Conservation (phyloP, 2,113 vertebrate genomes). For the Thamnaconus septentrionalis region DNA sequence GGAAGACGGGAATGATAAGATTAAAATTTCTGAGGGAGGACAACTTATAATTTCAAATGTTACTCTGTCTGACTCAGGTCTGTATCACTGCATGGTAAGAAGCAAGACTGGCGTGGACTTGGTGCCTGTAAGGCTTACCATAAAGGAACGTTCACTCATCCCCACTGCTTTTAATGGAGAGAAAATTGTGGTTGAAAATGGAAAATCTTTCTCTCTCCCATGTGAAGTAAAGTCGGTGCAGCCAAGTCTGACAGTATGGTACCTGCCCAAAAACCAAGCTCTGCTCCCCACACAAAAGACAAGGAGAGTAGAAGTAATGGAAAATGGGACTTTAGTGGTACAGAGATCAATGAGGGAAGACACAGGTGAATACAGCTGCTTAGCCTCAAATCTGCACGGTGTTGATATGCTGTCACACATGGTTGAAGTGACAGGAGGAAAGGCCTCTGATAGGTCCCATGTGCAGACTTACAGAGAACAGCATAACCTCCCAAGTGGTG, state of each 20-base stretch:
- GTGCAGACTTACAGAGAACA: conserved; percentile 22
- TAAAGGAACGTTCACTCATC: conserved; percentile 68
- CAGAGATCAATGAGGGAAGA: conserved; percentile 66
- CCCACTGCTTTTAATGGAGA: conserved; percentile 76
- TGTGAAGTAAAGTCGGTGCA: conserved; percentile 71
- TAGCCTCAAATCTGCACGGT: conserved; percentile 77
- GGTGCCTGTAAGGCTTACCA: conserved; percentile 68
- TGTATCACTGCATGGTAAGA: conserved; percentile 78
- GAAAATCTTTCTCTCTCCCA: conserved; percentile 62
- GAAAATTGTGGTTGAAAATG: conserved; percentile 62
- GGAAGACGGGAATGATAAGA: conserved; percentile 54
- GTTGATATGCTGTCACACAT: conserved; percentile 76
- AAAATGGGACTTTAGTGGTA: conserved; percentile 76
- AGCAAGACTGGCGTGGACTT: conserved; percentile 68
- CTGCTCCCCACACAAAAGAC: conserved; percentile 64
- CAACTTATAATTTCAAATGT: conserved; percentile 71
- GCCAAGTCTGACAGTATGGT: conserved; percentile 73
- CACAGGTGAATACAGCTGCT: conserved; percentile 78
- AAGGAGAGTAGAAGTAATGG: conserved; percentile 62
- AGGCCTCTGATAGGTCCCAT: conserved; percentile 30
- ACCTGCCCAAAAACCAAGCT: conserved; percentile 70
- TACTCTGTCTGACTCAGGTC: conserved; percentile 70
- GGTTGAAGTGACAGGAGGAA: conserved; percentile 61
- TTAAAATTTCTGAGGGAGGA: conserved; percentile 59
- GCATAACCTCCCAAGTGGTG: conserved; percentile 16